These are phyloP conservation scores for Oxystoma pomonae DNA, from an alignment of 2,888 invertebrate genomes.

Conservation along the genomic window DNA sequence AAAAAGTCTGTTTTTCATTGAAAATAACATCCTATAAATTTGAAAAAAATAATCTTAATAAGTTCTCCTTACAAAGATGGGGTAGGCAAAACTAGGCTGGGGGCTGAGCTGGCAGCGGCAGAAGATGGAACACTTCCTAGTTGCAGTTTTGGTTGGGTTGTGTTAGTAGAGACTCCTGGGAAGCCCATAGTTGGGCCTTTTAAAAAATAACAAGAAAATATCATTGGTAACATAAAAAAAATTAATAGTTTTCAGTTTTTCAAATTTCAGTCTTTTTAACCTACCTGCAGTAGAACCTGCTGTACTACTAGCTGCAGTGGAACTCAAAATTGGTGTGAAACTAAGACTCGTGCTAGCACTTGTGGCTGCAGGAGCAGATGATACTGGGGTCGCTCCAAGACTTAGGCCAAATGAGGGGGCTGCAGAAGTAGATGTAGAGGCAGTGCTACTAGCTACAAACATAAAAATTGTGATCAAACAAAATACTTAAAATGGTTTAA, in stretches of 20 bases:
- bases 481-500: too few species aligned
- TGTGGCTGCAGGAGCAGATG: constrained; percentile 38
- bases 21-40: too few species aligned
- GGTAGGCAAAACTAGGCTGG: constrained; percentile 12
- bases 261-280: background rate
- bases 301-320: constrained; percentile 20
- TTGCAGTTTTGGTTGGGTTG: constrained; percentile 7
- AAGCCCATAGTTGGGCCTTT: background rate
- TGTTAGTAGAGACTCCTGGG: too few species aligned
- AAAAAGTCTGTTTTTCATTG: too few species aligned
- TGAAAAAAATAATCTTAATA: too few species aligned
- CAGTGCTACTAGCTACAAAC: constrained; percentile 7
- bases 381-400: constrained; percentile 43
- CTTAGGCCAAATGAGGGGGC: constrained; percentile 8
- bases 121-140: constrained; percentile 14
- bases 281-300: constrained; percentile 5
- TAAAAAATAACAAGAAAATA: background rate
- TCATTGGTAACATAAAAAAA: background rate
- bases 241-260: background rate
- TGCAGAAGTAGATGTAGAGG: constrained; percentile 16
- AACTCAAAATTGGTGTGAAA: constrained; percentile 25
- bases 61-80: too few species aligned
- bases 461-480: too few species aligned
- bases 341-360: constrained; percentile 22
- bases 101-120: constrained; percentile 18